Evolutionary conservation across 2,797 vertebrate species (phyloP).

Genomic region (Gallirallus australis): DNA sequence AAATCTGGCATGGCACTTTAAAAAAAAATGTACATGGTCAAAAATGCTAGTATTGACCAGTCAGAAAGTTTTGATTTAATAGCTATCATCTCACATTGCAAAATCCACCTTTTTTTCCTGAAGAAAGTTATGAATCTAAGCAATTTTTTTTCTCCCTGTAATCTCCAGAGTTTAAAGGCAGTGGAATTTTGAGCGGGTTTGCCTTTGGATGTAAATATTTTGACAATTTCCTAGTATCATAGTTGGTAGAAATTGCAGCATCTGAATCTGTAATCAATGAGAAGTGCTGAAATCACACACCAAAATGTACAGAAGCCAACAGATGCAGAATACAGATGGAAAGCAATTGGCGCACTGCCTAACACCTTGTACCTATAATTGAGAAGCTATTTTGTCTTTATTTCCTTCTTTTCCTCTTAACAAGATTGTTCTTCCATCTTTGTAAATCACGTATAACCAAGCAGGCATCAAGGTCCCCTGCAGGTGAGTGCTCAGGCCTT

Average conservation of each 20-base stretch:
- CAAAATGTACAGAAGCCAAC: conserved; percentile 12
- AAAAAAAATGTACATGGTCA: too few relatives aligned
- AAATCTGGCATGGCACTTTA: background rate
- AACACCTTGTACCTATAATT: conserved; percentile 29
- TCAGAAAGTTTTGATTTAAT: background rate
- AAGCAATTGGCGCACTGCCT: background rate
- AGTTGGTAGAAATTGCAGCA: background rate
- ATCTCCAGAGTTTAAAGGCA: background rate
- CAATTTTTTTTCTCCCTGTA: background rate
- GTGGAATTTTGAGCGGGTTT: background rate
- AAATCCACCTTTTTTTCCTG: background rate
- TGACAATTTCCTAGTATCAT: background rate
- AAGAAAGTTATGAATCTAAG: background rate
- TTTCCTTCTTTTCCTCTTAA: conserved; percentile 44
- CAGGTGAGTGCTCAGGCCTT: background rate
- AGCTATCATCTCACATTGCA: background rate
- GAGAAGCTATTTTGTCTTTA: conserved; percentile 40
- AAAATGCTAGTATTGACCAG: background rate
- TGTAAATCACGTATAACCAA: background rate
- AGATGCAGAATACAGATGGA: conserved; percentile 42
- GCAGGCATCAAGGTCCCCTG: background rate
- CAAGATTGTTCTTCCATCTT: conserved; percentile 19
- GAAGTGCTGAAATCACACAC: background rate
- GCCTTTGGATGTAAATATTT: conserved; percentile 11
- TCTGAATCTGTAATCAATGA: conserved; percentile 24